Evolutionary conservation across 2,113 vertebrate species (phyloP).

Genomic region (Mohoua ochrocephala): DNA sequence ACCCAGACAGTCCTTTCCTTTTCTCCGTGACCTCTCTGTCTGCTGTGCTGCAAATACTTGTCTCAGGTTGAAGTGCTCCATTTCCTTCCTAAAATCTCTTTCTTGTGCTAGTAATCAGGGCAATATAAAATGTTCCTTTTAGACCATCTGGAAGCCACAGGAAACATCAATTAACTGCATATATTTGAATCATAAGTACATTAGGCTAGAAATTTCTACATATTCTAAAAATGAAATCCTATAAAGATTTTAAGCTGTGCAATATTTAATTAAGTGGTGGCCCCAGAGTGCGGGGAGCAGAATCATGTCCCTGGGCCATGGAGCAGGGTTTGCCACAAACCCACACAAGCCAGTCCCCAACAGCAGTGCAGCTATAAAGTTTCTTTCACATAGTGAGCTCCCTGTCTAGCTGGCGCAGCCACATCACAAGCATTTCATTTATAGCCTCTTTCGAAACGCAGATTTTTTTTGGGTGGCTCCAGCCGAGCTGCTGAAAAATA

Average conservation of each 20-base stretch:
- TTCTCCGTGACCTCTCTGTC: not conserved
- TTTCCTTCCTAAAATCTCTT: slow-evolving; percentile 51
- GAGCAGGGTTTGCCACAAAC: not conserved
- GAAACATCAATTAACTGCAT: slow-evolving; percentile 61
- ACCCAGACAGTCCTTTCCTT: not conserved
- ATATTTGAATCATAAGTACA: slow-evolving; percentile 64
- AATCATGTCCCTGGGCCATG: not conserved
- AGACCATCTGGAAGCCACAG: slow-evolving; percentile 66
- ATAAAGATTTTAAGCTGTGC: not conserved
- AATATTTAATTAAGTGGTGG: slow-evolving; percentile 12
- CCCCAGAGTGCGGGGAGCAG: not conserved
- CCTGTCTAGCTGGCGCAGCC: not conserved
- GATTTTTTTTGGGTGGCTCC: not conserved
- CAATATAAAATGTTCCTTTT: slow-evolving; percentile 43
- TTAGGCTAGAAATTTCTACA: slow-evolving; percentile 30
- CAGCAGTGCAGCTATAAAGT: not conserved
- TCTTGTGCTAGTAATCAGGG: slow-evolving; percentile 40
- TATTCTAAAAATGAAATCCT: slow-evolving; percentile 26
- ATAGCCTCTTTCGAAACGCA: not conserved
- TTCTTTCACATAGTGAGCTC: not conserved
- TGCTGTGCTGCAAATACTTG: slow-evolving; percentile 2
- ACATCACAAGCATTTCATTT: slow-evolving; percentile 12
- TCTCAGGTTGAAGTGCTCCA: slow-evolving; percentile 46
- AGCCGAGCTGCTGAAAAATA: slow-evolving; percentile 29
- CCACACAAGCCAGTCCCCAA: not conserved